Percentiles rank a stretch among this genome's conserved stretches.
Conservation (phyloP, 2,797 vertebrate species). For the Coilia nasus region DNA sequence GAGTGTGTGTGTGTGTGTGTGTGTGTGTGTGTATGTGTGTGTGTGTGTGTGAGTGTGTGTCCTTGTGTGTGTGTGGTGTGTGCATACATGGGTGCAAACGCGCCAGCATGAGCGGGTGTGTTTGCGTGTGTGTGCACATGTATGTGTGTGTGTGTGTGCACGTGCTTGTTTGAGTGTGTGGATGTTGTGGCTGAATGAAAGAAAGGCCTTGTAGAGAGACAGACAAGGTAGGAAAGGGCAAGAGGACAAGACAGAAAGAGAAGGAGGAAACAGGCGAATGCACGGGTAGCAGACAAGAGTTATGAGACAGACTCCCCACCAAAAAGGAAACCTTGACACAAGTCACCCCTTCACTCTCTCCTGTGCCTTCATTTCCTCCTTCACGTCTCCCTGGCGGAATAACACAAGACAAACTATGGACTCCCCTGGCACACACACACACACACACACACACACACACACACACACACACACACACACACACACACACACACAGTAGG, state of each 20-base stretch:
- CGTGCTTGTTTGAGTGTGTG: neutral
- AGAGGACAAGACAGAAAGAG: neutral
- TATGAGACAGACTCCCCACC: neutral
- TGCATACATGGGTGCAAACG: neutral
- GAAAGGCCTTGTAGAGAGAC: slow-evolving; percentile 3
- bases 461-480: neutral
- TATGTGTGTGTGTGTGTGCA: neutral
- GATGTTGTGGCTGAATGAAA: neutral
- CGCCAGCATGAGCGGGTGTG: neutral
- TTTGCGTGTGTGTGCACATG: neutral
- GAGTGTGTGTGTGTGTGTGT: neutral
- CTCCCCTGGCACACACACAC: neutral
- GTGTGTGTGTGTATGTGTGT: neutral
- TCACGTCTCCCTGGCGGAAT: neutral
- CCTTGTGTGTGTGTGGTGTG: neutral
- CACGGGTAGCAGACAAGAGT: neutral
- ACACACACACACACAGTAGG: too few relatives aligned
- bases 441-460: neutral
- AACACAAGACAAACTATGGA: neutral
- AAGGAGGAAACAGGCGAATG: neutral
- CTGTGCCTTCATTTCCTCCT: neutral
- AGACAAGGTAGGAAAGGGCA: slow-evolving; percentile 35
- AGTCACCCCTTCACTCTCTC: neutral
- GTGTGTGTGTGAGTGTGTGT: neutral
- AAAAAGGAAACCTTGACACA: neutral